Evolutionary conservation across 2,113 vertebrate genomes (phyloP).

Genomic region (Chrysemys picta): DNA sequence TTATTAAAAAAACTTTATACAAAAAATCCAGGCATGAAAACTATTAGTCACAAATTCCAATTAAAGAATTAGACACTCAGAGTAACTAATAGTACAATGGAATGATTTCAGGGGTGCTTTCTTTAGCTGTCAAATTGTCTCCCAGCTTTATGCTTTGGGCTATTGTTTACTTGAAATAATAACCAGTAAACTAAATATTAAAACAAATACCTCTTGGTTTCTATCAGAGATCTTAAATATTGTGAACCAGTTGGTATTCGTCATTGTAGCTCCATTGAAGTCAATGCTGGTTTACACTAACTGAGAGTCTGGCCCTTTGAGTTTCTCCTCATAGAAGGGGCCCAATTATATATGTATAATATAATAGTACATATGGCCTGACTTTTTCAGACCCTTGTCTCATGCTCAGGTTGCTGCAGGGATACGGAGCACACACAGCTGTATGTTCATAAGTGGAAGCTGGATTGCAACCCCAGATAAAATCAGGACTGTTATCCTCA

Average conservation of each 20-base stretch:
- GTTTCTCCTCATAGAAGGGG: neutral
- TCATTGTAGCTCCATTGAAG: neutral
- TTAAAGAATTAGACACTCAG: neutral
- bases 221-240: neutral
- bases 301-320: neutral
- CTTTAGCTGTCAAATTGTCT: neutral
- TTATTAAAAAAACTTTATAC: neutral
- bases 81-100: neutral
- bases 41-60: neutral
- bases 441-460: neutral
- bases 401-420: neutral
- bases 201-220: neutral
- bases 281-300: neutral
- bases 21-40: neutral
- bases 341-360: neutral
- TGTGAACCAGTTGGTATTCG: neutral
- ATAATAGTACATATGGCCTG: neutral
- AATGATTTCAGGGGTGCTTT: neutral
- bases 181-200: neutral
- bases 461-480: neutral
- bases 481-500: neutral
- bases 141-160: neutral
- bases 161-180: neutral
- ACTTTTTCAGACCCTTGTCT: neutral
- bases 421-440: neutral